Percentiles rank a stretch among this genome's conserved stretches.
phyloP scores from a whole-genome alignment of 2,113 vertebrate genomes.

The Gasterosteus aculeatus region DNA sequence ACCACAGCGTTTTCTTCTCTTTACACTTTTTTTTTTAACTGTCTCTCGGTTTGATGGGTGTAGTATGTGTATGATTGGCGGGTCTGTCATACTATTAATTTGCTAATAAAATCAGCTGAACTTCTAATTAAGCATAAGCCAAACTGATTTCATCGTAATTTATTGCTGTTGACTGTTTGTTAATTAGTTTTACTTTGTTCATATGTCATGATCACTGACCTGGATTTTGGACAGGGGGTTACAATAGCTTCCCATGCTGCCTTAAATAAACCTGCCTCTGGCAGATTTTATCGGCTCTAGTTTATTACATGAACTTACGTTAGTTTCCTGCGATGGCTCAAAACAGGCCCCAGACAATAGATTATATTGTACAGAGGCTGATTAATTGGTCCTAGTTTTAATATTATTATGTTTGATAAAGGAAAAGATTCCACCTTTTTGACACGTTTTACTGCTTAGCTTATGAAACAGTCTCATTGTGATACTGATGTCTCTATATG shows the following conservation, averaged over 20 bases:
- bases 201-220: background rate
- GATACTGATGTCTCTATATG: background rate
- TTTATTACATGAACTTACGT: background rate
- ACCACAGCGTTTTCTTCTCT: background rate
- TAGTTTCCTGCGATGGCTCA: background rate
- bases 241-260: background rate
- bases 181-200: background rate
- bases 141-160: background rate
- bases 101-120: background rate
- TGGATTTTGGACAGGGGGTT: background rate
- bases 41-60: constrained; percentile 19
- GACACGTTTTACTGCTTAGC: background rate
- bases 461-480: background rate
- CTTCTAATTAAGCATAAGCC: background rate
- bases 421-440: background rate
- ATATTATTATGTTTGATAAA: background rate
- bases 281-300: background rate
- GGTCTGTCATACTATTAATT: background rate
- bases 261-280: background rate
- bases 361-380: background rate
- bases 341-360: background rate
- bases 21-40: background rate
- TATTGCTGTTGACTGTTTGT: background rate
- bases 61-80: constrained; percentile 19
- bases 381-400: background rate